Evolutionary conservation across 2,113 vertebrate species (phyloP).

Genomic region (Petrocephalus zakoni): DNA sequence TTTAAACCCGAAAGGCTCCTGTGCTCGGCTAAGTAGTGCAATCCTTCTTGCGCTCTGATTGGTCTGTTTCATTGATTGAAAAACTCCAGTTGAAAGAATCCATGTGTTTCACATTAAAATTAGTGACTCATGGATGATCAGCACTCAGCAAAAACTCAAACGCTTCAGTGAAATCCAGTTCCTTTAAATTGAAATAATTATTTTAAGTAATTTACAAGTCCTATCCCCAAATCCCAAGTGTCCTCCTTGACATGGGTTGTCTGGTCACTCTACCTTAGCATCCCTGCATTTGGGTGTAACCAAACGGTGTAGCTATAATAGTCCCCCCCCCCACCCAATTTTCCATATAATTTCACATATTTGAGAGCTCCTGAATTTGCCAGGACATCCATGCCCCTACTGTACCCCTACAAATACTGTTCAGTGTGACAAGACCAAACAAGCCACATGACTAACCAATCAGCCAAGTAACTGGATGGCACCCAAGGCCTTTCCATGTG

Average conservation of each 20-base stretch:
- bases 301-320: not conserved
- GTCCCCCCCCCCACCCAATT: not conserved
- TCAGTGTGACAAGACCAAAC: too few species aligned
- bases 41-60: not conserved
- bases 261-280: not conserved
- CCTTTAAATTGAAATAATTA: too few species aligned
- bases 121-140: not conserved
- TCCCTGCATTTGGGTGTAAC: not conserved
- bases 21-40: not conserved
- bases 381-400: not conserved
- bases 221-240: not conserved
- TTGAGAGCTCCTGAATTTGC: not conserved
- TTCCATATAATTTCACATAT: not conserved
- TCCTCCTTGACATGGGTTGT: not conserved
- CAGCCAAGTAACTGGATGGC: not conserved
- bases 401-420: not conserved
- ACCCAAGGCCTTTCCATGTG: not conserved
- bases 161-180: not conserved
- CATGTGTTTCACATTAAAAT: not conserved
- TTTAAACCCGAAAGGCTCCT: not conserved
- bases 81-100: not conserved
- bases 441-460: not conserved
- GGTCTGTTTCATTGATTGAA: not conserved
- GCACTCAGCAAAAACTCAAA: not conserved
- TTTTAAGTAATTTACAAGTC: too few species aligned